Evolutionary conservation across 2,797 vertebrate species (phyloP).

Genomic region (Paramormyrops hopkinsi): DNA sequence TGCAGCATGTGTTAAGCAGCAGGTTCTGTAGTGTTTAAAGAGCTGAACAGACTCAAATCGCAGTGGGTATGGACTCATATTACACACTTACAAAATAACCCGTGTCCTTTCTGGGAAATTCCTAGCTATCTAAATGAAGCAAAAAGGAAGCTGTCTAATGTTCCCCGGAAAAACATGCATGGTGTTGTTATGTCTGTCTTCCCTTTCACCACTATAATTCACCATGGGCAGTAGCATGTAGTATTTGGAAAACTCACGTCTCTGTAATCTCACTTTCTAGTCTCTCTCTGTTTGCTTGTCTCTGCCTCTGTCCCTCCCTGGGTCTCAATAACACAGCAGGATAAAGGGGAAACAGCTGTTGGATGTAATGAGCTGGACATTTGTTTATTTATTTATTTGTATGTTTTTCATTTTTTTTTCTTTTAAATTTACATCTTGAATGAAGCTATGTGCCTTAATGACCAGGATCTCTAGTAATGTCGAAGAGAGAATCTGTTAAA

Average conservation of each 20-base stretch:
- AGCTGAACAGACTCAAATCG: not conserved
- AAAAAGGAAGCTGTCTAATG: not conserved
- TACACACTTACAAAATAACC: not conserved
- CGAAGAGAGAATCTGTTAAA: not conserved
- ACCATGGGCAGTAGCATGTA: not conserved
- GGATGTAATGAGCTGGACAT: not conserved
- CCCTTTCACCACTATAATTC: not conserved
- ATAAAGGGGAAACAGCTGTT: not conserved
- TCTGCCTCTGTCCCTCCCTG: not conserved
- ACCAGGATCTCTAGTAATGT: not conserved
- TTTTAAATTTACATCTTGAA: not conserved
- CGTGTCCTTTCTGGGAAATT: not conserved
- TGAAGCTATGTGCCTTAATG: not conserved
- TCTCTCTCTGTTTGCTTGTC: not conserved
- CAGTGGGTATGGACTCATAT: not conserved
- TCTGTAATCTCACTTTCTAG: not conserved
- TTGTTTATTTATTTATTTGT: not conserved
- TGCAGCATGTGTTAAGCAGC: not conserved
- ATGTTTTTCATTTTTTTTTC: not conserved
- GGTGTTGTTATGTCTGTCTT: not conserved
- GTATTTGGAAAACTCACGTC: not conserved
- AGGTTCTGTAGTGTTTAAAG: not conserved
- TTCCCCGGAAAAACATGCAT: not conserved
- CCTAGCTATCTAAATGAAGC: not conserved
- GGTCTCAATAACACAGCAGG: not conserved